Evolutionary conservation across 2,888 invertebrate genomes (phyloP).

Genomic region (Villa cingulata): DNA sequence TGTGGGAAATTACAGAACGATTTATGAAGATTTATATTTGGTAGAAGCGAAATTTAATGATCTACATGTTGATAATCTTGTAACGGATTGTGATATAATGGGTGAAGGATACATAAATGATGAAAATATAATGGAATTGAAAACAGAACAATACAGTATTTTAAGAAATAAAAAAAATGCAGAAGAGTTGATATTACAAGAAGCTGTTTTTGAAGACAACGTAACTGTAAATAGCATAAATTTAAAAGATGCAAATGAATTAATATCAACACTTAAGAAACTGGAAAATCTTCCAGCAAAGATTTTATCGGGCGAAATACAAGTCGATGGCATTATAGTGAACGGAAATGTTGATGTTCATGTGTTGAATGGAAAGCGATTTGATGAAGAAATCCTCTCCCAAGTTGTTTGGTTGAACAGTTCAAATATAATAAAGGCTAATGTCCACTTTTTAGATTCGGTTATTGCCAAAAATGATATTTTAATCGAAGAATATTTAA

Average conservation of each 20-base stretch:
- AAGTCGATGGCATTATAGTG: conserved; percentile 29
- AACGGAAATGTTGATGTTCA: conserved; percentile 29
- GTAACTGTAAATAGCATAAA: conserved; percentile 31
- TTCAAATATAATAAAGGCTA: conserved; percentile 26
- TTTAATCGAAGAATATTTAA: conserved; percentile 26
- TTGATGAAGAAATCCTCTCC: conserved; percentile 27
- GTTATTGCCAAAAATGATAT: conserved; percentile 21
- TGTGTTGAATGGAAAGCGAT: conserved; percentile 20
- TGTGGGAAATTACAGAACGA: conserved; percentile 20
- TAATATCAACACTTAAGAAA: conserved; percentile 24
- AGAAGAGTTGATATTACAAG: conserved; percentile 23
- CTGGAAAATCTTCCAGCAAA: conserved; percentile 25
- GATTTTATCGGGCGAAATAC: conserved; percentile 32
- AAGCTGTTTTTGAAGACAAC: conserved; percentile 26
- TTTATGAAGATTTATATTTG: conserved; percentile 25
- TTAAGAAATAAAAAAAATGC: conserved; percentile 23
- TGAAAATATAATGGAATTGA: conserved; percentile 28
- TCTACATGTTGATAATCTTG: conserved; percentile 24
- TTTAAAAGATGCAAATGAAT: conserved; percentile 23
- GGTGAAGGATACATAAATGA: conserved; percentile 26
- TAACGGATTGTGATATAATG: conserved; percentile 28
- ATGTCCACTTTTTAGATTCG: conserved; percentile 24
- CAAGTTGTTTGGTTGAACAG: conserved; percentile 34
- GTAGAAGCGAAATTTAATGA: conserved; percentile 21
- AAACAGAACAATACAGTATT: conserved; percentile 23